These are phyloP conservation scores for Sinhomidia bicolor DNA, from an alignment of 2,888 invertebrate species.

Conservation along the genomic window DNA sequence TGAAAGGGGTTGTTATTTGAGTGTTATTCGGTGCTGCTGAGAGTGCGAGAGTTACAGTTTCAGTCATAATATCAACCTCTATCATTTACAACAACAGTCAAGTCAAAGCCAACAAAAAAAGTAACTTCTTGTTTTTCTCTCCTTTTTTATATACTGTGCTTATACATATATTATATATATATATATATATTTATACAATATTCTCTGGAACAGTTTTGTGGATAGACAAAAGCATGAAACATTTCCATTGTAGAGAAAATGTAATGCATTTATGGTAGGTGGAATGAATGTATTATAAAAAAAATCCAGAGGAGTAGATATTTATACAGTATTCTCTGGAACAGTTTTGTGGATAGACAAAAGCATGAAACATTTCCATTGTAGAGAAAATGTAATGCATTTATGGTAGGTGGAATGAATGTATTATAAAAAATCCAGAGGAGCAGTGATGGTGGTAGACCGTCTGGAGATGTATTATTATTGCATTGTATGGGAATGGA, in stretches of 20 bases:
- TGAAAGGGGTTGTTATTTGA: constrained; percentile 66
- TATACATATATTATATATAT: no score
- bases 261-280: constrained; percentile 30
- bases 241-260: constrained; percentile 1
- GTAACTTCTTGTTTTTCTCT: constrained; percentile 17
- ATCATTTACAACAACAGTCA: constrained; percentile 63
- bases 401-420: neutral
- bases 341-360: constrained; percentile 17
- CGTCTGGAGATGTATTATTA: neutral
- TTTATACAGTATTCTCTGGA: no score
- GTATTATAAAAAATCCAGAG: neutral
- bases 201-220: no score
- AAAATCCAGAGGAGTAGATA: no score
- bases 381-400: constrained; percentile 23
- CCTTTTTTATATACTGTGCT: no score
- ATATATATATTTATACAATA: no score
- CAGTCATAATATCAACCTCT: constrained; percentile 62
- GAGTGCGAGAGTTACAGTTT: constrained; percentile 70
- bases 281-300: neutral
- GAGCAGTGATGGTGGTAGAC: neutral
- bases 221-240: neutral
- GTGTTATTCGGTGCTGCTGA: constrained; percentile 59
- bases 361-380: neutral
- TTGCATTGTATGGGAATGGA: constrained; percentile 46
- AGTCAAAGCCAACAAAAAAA: constrained; percentile 40